Base-by-base conservation (phyloP, 2,888 invertebrate species). In the Platycnemis pennipes region DNA sequence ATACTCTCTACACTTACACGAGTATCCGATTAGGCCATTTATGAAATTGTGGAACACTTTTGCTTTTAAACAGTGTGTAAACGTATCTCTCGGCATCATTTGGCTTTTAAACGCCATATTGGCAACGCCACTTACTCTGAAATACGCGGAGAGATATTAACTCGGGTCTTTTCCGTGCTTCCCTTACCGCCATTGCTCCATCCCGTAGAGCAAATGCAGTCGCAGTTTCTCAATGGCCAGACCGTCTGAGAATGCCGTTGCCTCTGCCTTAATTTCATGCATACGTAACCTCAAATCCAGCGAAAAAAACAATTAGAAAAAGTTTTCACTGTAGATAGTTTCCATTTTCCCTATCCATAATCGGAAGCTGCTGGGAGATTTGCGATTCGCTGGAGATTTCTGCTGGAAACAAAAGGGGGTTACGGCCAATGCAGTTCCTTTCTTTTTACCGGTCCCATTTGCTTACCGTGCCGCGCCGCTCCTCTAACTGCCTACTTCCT, bases 371-470 rank as follows among this genome's bases (percentile, higher is more conserved):
- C 77, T 4, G 3, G n/a, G 19, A 37, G n/a, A 37, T 11, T 37
- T 11, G 37, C 2, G 37, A 31, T 37, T 77, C 37, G 77, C 37
- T 2, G 11, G 3, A 49, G 13, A 26, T 77, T 77, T 77, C 77
- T 37, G 37, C 77, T 13, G 77, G 11, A 37, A 77, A 77, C 77
- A 77, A 77, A 16, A 77, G 77, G 77, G 13, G 2, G 31, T 37
- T 77, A 77, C 77, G 77, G 77, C 77, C 77, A 0, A 63, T 63
- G 26, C n/a, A 77, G 37, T 16, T 77, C 37, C 13, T 77, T 77
- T 63, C 31, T 69, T 77, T 77, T 77, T 37, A 37, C 77, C 77
- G 31, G 31, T 77, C 77, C 37, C 77, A 77, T 77, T 77, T 77
- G 37, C 77, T 77, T 77, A 77, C 77, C 77, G 31, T 77, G 37